A percentile compares a stretch with the other conserved stretches of the same genome.
Evolutionary conservation across 2,888 invertebrate species (phyloP).

Genomic region (Xylota segnis): DNA sequence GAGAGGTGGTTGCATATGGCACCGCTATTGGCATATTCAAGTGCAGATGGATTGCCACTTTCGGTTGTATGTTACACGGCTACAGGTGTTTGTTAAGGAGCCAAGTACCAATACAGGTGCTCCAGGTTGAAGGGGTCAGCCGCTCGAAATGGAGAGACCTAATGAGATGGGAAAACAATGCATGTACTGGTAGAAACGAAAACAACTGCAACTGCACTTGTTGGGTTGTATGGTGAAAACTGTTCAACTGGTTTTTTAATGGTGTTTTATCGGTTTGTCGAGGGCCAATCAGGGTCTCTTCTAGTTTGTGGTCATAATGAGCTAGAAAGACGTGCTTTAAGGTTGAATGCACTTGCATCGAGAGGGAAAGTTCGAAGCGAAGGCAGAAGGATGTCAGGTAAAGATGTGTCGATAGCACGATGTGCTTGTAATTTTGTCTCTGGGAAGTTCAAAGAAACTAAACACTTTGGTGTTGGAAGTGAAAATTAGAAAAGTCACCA

Average conservation of each 20-base stretch:
- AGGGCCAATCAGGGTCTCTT: slow-evolving; percentile 41
- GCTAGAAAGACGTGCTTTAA: slow-evolving; percentile 26
- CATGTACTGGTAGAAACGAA: slow-evolving; percentile 61
- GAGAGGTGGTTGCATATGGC: slow-evolving; percentile 41
- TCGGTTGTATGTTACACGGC: slow-evolving; percentile 45
- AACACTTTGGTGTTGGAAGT: neutral
- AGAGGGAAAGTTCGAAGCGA: slow-evolving; percentile 68
- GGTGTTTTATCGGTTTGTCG: slow-evolving; percentile 1
- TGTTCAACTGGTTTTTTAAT: slow-evolving; percentile 48
- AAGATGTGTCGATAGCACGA: neutral
- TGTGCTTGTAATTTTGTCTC: neutral
- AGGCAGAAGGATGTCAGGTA: slow-evolving; percentile 8
- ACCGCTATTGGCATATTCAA: slow-evolving; percentile 7
- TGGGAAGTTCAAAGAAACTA: neutral
- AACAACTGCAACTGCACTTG: slow-evolving; percentile 33
- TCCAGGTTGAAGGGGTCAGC: slow-evolving; percentile 60
- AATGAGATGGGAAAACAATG: slow-evolving; percentile 65
- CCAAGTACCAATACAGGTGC: slow-evolving; percentile 36
- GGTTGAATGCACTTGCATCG: slow-evolving; percentile 64
- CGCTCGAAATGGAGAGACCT: slow-evolving; percentile 53
- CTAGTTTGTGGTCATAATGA: slow-evolving; percentile 18
- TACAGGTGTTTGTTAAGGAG: slow-evolving; percentile 70
- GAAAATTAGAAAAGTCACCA: neutral
- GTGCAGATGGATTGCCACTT: slow-evolving; percentile 54
- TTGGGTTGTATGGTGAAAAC: slow-evolving; percentile 52